Conservation (phyloP, 2,797 vertebrate species). For the Helicolenus hilgendorfi region DNA sequence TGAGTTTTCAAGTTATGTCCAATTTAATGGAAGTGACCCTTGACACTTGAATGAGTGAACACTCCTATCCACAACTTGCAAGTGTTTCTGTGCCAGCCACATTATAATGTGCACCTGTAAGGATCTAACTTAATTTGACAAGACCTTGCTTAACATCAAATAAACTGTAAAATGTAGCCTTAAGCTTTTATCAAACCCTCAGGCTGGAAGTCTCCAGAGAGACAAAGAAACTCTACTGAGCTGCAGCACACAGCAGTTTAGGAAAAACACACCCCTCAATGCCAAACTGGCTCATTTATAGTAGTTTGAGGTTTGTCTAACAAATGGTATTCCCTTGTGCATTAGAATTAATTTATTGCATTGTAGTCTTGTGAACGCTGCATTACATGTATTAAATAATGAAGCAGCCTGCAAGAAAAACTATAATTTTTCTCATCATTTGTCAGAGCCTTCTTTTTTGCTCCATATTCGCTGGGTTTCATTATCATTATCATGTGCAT, state of each 20-base stretch:
- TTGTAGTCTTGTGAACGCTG: background rate
- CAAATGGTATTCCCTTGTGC: background rate
- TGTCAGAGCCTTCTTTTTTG: background rate
- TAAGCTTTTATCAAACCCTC: background rate
- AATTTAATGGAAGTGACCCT: background rate
- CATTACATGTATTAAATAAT: background rate
- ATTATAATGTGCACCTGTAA: background rate
- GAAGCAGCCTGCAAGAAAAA: background rate
- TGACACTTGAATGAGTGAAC: background rate
- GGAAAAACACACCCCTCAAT: background rate
- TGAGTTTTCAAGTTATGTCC: background rate
- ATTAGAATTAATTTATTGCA: background rate
- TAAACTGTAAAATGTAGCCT: background rate
- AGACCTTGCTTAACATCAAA: background rate
- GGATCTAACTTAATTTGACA: background rate
- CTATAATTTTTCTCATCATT: background rate
- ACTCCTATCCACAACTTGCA: background rate
- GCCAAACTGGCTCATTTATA: background rate
- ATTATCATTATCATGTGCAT: background rate
- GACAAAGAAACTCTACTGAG: background rate
- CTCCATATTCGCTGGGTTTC: background rate
- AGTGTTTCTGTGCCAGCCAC: background rate
- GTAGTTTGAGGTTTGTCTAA: background rate
- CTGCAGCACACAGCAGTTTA: background rate
- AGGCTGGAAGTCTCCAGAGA: background rate